A percentile compares a stretch with the other conserved stretches of the same genome.
Evolutionary conservation across 2,113 vertebrate species (phyloP).

Genomic region (Chiloscyllium plagiosum): DNA sequence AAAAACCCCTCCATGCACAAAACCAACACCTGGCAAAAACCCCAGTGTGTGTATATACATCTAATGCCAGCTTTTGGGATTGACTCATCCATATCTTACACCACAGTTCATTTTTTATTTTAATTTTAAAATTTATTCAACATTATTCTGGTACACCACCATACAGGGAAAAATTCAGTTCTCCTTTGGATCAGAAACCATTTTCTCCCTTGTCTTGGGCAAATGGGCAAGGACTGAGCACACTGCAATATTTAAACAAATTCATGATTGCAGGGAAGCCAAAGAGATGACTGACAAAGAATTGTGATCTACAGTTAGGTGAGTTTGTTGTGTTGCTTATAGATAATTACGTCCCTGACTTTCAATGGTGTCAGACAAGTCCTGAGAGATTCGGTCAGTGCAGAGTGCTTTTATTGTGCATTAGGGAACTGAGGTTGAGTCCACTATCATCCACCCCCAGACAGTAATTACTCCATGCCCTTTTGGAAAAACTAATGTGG

Average conservation of each 20-base stretch:
- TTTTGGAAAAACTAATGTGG: background rate
- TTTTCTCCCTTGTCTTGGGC: background rate
- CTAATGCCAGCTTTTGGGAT: background rate
- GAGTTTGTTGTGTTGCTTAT: background rate
- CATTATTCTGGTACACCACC: background rate
- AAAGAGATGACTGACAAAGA: background rate
- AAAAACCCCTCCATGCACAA: background rate
- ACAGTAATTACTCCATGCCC: background rate
- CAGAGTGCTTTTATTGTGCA: background rate
- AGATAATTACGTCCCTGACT: background rate
- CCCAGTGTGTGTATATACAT: too few relatives aligned
- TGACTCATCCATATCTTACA: background rate
- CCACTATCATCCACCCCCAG: background rate
- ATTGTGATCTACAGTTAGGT: background rate
- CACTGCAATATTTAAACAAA: background rate
- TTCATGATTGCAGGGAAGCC: background rate
- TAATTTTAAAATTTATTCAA: background rate
- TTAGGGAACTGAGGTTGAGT: conserved; percentile 14
- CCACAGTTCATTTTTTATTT: background rate
- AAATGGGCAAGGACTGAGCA: background rate
- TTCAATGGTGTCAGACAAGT: too few relatives aligned
- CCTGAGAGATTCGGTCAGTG: background rate
- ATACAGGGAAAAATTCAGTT: background rate
- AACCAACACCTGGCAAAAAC: background rate
- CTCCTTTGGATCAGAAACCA: background rate